A percentile compares a stretch with the other conserved stretches of the same genome.
Evolutionary conservation across 2,797 vertebrate genomes (phyloP).

Genomic region (Paedocypris micromegethes): DNA sequence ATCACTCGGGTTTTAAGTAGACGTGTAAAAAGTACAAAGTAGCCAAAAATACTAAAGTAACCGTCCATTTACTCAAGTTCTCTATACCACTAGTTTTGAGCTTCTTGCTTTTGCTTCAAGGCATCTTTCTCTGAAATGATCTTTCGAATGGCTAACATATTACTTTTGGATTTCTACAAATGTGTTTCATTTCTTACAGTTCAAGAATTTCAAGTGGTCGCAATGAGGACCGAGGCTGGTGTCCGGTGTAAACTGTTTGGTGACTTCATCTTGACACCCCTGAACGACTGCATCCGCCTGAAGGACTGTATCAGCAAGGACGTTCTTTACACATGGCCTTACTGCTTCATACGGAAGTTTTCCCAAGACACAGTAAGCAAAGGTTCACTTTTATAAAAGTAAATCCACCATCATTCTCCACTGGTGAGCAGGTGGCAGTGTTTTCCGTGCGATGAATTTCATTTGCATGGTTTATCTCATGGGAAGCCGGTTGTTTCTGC

Average conservation of each 20-base stretch:
- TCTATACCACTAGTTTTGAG: too few relatives aligned
- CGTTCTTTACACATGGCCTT: constrained; percentile 67
- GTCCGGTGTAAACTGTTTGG: constrained; percentile 38
- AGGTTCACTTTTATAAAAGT: constrained; percentile 14
- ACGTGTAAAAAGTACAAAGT: too few relatives aligned
- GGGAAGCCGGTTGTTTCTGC: constrained; percentile 17
- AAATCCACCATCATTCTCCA: neutral
- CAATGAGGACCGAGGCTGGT: constrained; percentile 35
- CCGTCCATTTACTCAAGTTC: too few relatives aligned
- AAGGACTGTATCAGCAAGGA: constrained; percentile 37
- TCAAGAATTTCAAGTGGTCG: constrained; percentile 41
- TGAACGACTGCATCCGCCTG: constrained; percentile 59
- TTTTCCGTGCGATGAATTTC: neutral
- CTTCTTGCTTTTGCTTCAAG: too few relatives aligned
- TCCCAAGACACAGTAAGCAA: constrained; percentile 56
- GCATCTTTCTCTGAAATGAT: too few relatives aligned
- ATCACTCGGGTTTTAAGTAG: too few relatives aligned
- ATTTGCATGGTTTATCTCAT: constrained; percentile 26
- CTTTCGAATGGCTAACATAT: neutral
- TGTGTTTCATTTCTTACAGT: constrained; percentile 16
- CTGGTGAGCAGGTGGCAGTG: neutral
- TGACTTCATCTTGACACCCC: constrained; percentile 49
- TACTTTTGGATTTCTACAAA: neutral
- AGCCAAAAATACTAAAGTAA: too few relatives aligned
- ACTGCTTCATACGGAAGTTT: constrained; percentile 71